phyloP scores from a whole-genome alignment of 2,113 vertebrate genomes.

The Siphamia tubifer region DNA sequence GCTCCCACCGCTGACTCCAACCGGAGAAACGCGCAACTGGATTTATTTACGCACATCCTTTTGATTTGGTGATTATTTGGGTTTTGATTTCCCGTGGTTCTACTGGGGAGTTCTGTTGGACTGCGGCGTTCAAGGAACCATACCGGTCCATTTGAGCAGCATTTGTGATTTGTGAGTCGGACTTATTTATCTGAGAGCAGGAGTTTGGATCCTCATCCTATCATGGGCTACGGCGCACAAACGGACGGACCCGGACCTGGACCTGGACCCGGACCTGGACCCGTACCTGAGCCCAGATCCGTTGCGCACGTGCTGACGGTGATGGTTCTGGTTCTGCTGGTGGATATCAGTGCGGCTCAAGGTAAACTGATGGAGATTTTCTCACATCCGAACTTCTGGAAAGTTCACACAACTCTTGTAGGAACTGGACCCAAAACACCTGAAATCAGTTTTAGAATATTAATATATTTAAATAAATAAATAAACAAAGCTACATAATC shows the following conservation, averaged over 20 bases:
- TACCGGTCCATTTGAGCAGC: conserved; percentile 16
- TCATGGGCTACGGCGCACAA: conserved; percentile 84
- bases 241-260: conserved; percentile 81
- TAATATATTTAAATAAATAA: no score
- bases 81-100: no score
- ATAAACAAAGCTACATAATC: no score
- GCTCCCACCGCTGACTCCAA: conserved; percentile 27
- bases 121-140: conserved; percentile 7
- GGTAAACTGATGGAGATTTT: conserved; percentile 75
- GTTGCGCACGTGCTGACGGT: conserved; percentile 80
- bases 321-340: conserved; percentile 82
- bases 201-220: conserved; percentile 77
- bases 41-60: conserved; percentile 14
- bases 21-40: conserved; percentile 35
- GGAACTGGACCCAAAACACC: background rate
- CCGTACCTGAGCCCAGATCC: conserved; percentile 80
- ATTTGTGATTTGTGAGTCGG: conserved; percentile 36
- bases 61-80: no score
- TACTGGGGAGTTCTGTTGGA: background rate
- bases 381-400: conserved; percentile 23
- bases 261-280: no score
- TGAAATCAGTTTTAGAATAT: background rate
- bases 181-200: conserved; percentile 58
- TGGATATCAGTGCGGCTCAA: conserved; percentile 84
- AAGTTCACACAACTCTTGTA: conserved; percentile 38